phyloP scores from a whole-genome alignment of 2,113 vertebrate genomes.

The Aegotheles bennettii region DNA sequence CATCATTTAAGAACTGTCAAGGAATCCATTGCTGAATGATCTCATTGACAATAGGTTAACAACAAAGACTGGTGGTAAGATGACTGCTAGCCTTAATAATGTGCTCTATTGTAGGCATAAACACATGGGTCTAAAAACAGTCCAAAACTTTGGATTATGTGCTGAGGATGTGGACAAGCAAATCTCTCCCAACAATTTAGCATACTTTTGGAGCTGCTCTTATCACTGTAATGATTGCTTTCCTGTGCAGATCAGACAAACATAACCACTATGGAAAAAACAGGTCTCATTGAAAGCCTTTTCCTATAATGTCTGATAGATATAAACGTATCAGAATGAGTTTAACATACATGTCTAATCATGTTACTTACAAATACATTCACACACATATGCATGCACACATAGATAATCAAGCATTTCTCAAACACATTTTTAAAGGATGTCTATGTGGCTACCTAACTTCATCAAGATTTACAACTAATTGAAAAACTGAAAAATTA shows the following conservation, averaged over 20 bases:
- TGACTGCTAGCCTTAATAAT: neutral
- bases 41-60: neutral
- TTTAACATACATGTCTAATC: neutral
- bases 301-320: neutral
- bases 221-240: neutral
- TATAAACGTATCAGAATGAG: neutral
- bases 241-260: neutral
- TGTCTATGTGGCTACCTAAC: accelerated
- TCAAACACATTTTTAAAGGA: neutral
- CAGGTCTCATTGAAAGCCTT: neutral
- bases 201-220: neutral
- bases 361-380: neutral
- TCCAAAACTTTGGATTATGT: neutral
- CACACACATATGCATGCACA: accelerated
- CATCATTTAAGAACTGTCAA: neutral
- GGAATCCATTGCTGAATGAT: neutral
- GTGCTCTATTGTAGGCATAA: neutral
- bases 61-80: neutral
- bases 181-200: neutral
- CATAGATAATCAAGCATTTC: neutral
- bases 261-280: accelerated
- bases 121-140: accelerated
- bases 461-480: neutral
- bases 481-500: neutral
- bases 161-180: neutral